Base-by-base conservation (phyloP, 2,113 vertebrate genomes). In the Oreochromis aureus region DNA sequence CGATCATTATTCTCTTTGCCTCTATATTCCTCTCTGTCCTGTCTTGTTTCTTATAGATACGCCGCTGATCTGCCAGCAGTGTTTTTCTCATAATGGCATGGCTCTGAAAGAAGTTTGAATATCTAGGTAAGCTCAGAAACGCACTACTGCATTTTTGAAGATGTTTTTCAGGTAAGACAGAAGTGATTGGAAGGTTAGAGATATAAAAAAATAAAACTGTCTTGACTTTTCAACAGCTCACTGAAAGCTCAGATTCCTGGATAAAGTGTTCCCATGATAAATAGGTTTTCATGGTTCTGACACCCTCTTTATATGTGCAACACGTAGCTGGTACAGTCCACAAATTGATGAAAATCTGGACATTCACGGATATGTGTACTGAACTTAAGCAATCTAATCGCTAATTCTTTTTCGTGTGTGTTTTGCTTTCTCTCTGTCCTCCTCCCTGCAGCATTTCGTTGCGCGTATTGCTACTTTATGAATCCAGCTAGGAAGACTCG, bases 11-110 rank as follows among this genome's bases (percentile, higher is more conserved):
- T 73, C 9, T 34, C 19, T 53, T 48, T 36, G 19, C 13, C 4
- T 73, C 10, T 15, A 10, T 13, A 10, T 13, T 22, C 80, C 27
- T 66, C 5, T 80, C 19, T 24, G 2, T 80, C 10, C 30, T 15
- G 83, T 48, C 24, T 59, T 87, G 15, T 69, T 16, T 84, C 24
- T 36, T 78, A 1, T 22, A 99, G 99, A 94, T 99, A 99, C 1
- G 99, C n/a, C 98, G 4, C 95, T 99, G 90, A 97, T 99, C 95
- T 99, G 99, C 93, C 98, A 99, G 79, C 99, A 99, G 76, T 99
- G 99, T 90, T 99, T 98, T 94, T 99, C 99, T 90, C 99, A 99
- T 91, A 99, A 99, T 93, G 99, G 99, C 85, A 99, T 99, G 99
- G 99, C 99, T 89, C 95, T 99, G 92, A 99, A 98, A 92, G 99